phyloP scores from a whole-genome alignment of 2,113 vertebrate species.

The Sphyrna mokarran region DNA sequence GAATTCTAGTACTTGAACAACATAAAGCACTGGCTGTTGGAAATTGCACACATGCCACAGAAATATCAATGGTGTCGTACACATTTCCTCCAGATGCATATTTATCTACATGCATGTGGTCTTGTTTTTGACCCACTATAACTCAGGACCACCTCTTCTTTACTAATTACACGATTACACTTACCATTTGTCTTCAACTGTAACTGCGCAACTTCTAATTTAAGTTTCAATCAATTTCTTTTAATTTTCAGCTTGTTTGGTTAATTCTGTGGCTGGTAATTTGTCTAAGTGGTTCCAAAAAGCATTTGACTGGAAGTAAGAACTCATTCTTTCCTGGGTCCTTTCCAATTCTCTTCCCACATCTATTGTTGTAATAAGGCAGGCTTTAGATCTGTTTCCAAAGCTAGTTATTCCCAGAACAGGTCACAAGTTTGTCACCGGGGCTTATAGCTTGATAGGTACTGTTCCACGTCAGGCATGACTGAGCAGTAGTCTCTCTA shows the following conservation, averaged over 20 bases:
- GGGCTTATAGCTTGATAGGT: too few species aligned
- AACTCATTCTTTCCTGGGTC: background rate
- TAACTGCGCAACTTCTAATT: background rate
- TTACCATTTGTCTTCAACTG: background rate
- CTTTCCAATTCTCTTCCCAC: too few species aligned
- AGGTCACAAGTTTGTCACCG: too few species aligned
- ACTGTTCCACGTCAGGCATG: too few species aligned
- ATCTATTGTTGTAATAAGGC: too few species aligned
- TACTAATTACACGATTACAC: background rate
- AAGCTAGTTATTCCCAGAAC: too few species aligned
- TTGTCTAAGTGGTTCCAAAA: slow-evolving; percentile 8
- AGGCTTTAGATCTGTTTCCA: too few species aligned
- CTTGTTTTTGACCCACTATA: background rate
- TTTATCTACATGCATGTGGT: background rate
- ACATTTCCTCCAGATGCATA: background rate
- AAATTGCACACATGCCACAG: background rate
- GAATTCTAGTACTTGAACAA: background rate
- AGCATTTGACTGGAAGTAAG: background rate
- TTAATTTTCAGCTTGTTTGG: background rate
- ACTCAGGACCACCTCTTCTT: background rate
- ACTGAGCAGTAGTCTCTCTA: too few species aligned
- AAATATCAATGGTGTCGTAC: background rate
- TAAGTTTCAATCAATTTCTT: slow-evolving; percentile 26
- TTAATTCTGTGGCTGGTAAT: background rate
- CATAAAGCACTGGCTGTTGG: background rate